These are phyloP conservation scores for Geotrupes spiniger DNA, from an alignment of 2,888 invertebrate species.

Conservation along the genomic window DNA sequence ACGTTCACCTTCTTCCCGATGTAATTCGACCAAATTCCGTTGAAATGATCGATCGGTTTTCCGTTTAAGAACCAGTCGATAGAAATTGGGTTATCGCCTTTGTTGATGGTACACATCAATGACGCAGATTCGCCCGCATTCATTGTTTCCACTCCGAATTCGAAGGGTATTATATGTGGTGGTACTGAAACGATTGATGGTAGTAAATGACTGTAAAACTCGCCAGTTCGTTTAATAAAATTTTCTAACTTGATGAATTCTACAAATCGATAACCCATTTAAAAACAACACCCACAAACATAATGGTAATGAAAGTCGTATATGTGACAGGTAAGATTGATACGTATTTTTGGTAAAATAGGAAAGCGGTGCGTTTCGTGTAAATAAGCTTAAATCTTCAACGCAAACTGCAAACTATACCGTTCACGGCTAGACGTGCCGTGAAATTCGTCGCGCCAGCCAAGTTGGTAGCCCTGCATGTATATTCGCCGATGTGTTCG, in stretches of 20 bases:
- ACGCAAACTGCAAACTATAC: slow-evolving; percentile 46
- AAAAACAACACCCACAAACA: background rate
- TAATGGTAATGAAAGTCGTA: no score
- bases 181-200: slow-evolving; percentile 39
- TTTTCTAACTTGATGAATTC: background rate
- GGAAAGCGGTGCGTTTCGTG: no score
- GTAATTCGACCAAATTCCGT: slow-evolving; percentile 52
- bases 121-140: slow-evolving; percentile 69
- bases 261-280: background rate
- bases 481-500: slow-evolving; percentile 72
- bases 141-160: slow-evolving; percentile 55
- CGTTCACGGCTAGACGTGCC: slow-evolving; percentile 69
- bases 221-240: no score
- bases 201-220: slow-evolving; percentile 10
- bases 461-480: slow-evolving; percentile 70
- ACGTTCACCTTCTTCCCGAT: slow-evolving; percentile 54
- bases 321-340: no score
- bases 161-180: slow-evolving; percentile 58
- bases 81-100: slow-evolving; percentile 70
- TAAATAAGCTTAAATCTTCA: no score
- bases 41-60: slow-evolving; percentile 58
- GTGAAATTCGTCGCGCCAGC: slow-evolving; percentile 69
- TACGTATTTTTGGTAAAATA: no score
- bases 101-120: slow-evolving; percentile 65
- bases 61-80: slow-evolving; percentile 75